Base-by-base conservation (phyloP, 2,888 invertebrate genomes). In the Epiblema foenella region DNA sequence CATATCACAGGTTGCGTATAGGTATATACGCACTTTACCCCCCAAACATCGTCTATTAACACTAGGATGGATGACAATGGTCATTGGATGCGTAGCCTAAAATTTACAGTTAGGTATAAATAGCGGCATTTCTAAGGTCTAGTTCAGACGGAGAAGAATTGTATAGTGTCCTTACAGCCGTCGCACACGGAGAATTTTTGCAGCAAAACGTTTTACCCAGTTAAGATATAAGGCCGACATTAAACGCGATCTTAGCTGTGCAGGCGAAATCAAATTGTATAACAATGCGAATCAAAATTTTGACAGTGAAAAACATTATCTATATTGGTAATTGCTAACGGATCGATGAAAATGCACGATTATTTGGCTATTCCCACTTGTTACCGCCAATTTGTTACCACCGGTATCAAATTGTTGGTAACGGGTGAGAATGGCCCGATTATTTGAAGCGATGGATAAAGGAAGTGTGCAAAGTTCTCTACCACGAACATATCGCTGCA, bases 1-100 rank as follows among this genome's bases (percentile, higher is more conserved):
- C 77, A 84, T 89, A 89, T 89, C 89, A 89, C 89, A 89, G 88
- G 87, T 86, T 83, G 81, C 75, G 74, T 84, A 77, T 81, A 83
- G 81, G 76, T 80, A 80, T 70, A 54, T 64, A 72, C 59, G 52
- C 52, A 74, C 33, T 58, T 63, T 57, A 58, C 51, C 12, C 51
- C 29, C 20, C 39, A 46, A n/a, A n/a, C 46, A 42, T 46, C n/a
- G n/a, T 8, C 1, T 42, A 42, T 42, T 79, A 80, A 80, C 78
- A 82, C 81, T 83, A 84, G 76, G 77, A 68, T 24, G 24, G 24
- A 4, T 75, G 80, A 79, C 74, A 78, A 78, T 81, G 80, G 78
- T 83, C 79, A 79, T 77, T 77, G 77, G 76, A 76, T 79, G 77
- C 75, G 78, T 72, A 77, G 74, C 73, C 73, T 75, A 75, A 69